A percentile compares a stretch with the other conserved stretches of the same genome.
These are phyloP conservation scores for Aldabrachelys gigantea DNA, from an alignment of 2,113 vertebrate genomes.

Conservation along the genomic window DNA sequence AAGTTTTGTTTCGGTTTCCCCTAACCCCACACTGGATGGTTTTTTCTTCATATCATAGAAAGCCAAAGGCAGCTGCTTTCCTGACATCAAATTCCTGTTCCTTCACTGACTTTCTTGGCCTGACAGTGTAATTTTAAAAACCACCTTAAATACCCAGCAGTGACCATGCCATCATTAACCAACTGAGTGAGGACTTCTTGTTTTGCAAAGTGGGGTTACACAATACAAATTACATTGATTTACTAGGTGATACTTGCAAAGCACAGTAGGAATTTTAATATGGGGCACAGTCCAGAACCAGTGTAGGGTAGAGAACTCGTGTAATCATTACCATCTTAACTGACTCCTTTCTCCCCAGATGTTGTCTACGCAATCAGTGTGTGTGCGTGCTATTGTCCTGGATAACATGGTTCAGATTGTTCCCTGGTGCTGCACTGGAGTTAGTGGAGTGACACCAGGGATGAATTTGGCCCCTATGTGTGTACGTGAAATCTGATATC, in stretches of 20 bases:
- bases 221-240: not conserved
- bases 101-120: conserved; percentile 35
- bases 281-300: not conserved
- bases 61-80: conserved; percentile 25
- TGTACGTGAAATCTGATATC: not conserved
- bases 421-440: not conserved
- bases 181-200: not conserved
- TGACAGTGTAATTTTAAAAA: not conserved
- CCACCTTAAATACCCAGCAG: conserved; percentile 9
- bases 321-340: not conserved
- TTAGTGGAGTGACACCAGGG: not conserved
- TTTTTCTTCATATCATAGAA: conserved; percentile 19
- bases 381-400: not conserved
- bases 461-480: not conserved
- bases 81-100: not conserved
- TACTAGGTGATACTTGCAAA: not conserved
- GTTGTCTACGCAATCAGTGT: fast-evolving
- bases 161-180: conserved; percentile 5
- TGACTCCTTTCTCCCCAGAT: no score
- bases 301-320: not conserved
- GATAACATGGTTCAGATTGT: not conserved
- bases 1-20: not conserved
- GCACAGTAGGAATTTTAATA: not conserved
- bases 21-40: not conserved
- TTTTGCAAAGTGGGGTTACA: not conserved